Evolutionary conservation across 2,888 invertebrate genomes (phyloP).

Genomic region (Pollenia amentaria): DNA sequence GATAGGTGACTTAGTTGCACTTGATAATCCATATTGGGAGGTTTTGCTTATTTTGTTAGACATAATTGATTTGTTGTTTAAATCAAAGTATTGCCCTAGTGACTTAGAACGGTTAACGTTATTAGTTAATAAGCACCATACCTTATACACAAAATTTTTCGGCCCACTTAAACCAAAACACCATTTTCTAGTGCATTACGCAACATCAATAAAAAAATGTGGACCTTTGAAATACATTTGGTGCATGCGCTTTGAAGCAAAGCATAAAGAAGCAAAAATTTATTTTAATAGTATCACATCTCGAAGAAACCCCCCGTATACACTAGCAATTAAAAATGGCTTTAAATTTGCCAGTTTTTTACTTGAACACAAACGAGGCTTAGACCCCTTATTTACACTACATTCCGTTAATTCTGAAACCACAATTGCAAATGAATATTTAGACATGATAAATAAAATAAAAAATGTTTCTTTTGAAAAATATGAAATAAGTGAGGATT

Average conservation of each 20-base stretch:
- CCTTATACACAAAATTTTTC: conserved; percentile 18
- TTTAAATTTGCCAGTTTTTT: conserved; percentile 64
- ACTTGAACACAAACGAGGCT: conserved; percentile 32
- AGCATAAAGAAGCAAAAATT: conserved; percentile 56
- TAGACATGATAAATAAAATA: conserved; percentile 32
- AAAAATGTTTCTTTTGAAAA: conserved; percentile 25
- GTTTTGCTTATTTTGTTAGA: conserved; percentile 65
- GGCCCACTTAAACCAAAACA: conserved; percentile 57
- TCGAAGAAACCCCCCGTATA: conserved; percentile 55
- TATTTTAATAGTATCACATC: conserved; percentile 56
- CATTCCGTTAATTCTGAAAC: conserved; percentile 6
- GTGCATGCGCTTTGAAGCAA: conserved; percentile 59
- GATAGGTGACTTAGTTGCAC: conserved; percentile 73
- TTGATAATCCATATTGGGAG: conserved; percentile 63
- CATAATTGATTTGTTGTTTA: conserved; percentile 67
- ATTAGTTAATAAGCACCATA: neutral
- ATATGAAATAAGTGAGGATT: conserved; percentile 19
- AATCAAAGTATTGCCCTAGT: neutral
- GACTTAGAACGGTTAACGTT: conserved; percentile 2
- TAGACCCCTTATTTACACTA: conserved; percentile 20
- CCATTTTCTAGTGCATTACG: neutral
- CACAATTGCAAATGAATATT: conserved; percentile 14
- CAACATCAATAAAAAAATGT: conserved; percentile 32
- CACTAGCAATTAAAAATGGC: conserved; percentile 57
- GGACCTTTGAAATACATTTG: conserved; percentile 64